Evolutionary conservation across 1,140 invertebrate genomes (phyloP).

Genomic region (Tribolium castaneum): DNA sequence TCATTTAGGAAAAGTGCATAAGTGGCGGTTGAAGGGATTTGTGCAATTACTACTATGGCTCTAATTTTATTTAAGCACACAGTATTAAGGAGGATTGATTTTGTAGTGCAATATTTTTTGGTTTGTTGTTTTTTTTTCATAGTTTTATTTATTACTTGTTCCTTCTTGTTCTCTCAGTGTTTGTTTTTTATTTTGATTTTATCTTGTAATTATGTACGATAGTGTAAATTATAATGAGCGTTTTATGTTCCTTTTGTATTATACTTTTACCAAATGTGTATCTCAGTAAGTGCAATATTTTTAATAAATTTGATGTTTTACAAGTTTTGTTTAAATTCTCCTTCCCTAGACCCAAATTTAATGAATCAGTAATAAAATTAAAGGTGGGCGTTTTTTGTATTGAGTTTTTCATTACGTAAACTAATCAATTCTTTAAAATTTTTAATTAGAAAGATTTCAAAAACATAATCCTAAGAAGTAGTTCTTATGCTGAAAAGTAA

Average conservation of each 20-base stretch:
- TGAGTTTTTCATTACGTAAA: too few species aligned
- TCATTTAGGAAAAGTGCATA: background rate
- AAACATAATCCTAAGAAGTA: too few species aligned
- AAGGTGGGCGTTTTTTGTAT: too few species aligned
- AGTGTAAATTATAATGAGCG: constrained; percentile 25
- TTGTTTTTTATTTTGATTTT: constrained; percentile 38
- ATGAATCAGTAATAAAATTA: too few species aligned
- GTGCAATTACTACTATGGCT: constrained; percentile 29
- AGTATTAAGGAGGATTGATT: constrained; percentile 24
- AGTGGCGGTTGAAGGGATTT: constrained; percentile 27
- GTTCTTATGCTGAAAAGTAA: too few species aligned
- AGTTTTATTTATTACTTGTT: constrained; percentile 49
- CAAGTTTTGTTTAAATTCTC: constrained; percentile 2
- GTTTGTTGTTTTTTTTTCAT: constrained; percentile 47
- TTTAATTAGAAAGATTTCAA: too few species aligned
- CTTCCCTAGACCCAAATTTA: too few species aligned
- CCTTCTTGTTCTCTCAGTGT: constrained; percentile 42
- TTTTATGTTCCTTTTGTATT: constrained; percentile 38
- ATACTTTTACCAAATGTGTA: constrained; percentile 48
- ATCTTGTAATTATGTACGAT: constrained; percentile 28
- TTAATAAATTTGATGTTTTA: constrained; percentile 38
- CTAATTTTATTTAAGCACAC: constrained; percentile 27
- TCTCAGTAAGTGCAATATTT: constrained; percentile 51
- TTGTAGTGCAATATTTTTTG: constrained; percentile 45
- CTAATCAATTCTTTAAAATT: too few species aligned